phyloP scores from a whole-genome alignment of 2,888 invertebrate genomes.

The Lasioglossum marginatum region DNA sequence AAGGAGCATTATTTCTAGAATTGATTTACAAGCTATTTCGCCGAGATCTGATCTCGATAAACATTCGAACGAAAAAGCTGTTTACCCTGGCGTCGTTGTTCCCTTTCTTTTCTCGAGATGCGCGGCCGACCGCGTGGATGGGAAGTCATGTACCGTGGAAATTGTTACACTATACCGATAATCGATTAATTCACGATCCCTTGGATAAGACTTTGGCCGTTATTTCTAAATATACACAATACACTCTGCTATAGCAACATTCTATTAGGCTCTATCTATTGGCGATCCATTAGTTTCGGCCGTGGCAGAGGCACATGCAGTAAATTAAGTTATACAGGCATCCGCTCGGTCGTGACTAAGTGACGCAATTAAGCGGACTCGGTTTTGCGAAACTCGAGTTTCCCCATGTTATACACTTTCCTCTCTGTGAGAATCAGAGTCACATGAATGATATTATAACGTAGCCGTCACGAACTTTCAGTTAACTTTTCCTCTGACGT shows the following conservation, averaged over 20 bases:
- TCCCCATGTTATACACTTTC: conserved; percentile 44
- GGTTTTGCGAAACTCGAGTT: conserved; percentile 61
- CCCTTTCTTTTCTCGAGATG: conserved; percentile 19
- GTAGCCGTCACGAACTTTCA: background rate
- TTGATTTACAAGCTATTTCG: too few species aligned
- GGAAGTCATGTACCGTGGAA: conserved; percentile 59
- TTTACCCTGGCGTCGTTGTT: conserved; percentile 14
- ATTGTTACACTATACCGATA: conserved; percentile 59
- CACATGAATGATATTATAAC: conserved; percentile 1
- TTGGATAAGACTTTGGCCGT: conserved; percentile 43
- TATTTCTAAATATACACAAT: conserved; percentile 59
- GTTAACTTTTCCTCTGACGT: background rate
- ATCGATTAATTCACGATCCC: conserved; percentile 64
- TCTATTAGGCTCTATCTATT: background rate
- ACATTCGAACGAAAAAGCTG: conserved; percentile 23
- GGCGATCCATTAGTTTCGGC: conserved; percentile 11
- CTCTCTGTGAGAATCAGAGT: conserved; percentile 24
- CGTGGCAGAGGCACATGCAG: conserved; percentile 28
- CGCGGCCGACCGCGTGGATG: conserved; percentile 43
- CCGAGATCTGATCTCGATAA: background rate
- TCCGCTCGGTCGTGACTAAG: conserved; percentile 53
- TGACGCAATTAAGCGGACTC: conserved; percentile 59
- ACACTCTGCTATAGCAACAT: background rate
- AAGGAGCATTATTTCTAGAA: too few species aligned
- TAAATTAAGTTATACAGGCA: conserved; percentile 47